Conservation (phyloP, 2,888 invertebrate species). For the Pyrrhia umbra region DNA sequence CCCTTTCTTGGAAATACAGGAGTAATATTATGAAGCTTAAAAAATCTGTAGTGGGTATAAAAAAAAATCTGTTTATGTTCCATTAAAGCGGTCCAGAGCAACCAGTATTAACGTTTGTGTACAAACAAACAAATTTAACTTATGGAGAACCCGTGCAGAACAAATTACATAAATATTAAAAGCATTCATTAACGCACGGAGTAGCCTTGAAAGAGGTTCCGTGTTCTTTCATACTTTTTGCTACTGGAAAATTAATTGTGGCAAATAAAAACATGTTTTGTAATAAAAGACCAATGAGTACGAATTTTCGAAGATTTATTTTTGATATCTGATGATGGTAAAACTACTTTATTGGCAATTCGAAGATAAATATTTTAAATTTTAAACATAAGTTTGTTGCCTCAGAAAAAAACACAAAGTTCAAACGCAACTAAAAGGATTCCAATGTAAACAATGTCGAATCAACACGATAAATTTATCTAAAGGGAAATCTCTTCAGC, state of each 20-base stretch:
- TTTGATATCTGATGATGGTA: too few species aligned
- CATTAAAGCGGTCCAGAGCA: slow-evolving; percentile 34
- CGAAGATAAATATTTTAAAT: slow-evolving; percentile 26
- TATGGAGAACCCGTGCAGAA: slow-evolving; percentile 22
- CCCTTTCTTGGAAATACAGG: too few species aligned
- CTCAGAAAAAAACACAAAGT: slow-evolving; percentile 68
- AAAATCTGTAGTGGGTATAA: slow-evolving; percentile 10
- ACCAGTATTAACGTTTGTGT: slow-evolving; percentile 40
- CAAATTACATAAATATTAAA: slow-evolving; percentile 48
- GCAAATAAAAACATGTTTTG: not conserved
- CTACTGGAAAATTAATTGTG: slow-evolving; percentile 9
- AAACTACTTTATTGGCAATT: not conserved
- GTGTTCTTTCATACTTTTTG: slow-evolving; percentile 34
- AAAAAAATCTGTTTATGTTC: slow-evolving; percentile 18
- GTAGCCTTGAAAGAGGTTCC: slow-evolving; percentile 21
- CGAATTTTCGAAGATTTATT: too few species aligned
- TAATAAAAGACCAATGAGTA: not conserved
- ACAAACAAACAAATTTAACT: slow-evolving; percentile 49
- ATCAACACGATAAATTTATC: slow-evolving; percentile 86
- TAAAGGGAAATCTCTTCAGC: slow-evolving; percentile 83
- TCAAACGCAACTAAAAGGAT: slow-evolving; percentile 80
- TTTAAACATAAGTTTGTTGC: slow-evolving; percentile 45
- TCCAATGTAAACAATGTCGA: slow-evolving; percentile 84
- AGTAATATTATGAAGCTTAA: too few species aligned
- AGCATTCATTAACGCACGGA: slow-evolving; percentile 30